These are phyloP conservation scores for Tenthredo distinguenda DNA, from an alignment of 2,888 invertebrate genomes.

Conservation along the genomic window DNA sequence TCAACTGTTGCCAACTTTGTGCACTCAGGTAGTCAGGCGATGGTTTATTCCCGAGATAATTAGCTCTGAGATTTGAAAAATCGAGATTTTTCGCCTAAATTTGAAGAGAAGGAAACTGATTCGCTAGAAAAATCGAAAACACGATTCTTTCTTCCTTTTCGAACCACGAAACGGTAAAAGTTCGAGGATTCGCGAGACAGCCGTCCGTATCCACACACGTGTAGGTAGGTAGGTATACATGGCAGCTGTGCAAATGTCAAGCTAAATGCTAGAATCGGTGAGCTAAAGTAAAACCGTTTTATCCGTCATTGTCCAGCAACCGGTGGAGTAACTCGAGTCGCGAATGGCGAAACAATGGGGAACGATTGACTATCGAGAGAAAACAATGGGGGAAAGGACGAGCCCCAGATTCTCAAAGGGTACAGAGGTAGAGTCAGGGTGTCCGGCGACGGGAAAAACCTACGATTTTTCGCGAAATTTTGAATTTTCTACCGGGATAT, in stretches of 20 bases:
- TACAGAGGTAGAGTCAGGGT: background rate
- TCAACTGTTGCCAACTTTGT: background rate
- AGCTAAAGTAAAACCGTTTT: background rate
- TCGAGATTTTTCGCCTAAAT: too few relatives aligned
- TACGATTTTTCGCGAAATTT: too few relatives aligned
- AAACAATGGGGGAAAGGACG: slow-evolving; percentile 10
- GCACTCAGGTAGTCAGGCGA: background rate
- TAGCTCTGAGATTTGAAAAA: too few relatives aligned
- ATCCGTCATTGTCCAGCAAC: background rate
- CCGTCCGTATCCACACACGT: background rate
- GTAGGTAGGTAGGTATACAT: background rate
- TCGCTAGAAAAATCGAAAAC: too few relatives aligned
- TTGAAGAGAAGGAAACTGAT: background rate
- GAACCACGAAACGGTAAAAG: background rate
- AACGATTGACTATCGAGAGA: slow-evolving; percentile 8
- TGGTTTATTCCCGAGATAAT: background rate
- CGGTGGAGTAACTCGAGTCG: background rate
- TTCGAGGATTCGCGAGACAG: background rate
- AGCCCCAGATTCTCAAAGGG: background rate
- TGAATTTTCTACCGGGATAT: too few relatives aligned
- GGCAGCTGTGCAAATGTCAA: background rate
- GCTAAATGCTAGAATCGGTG: slow-evolving; percentile 3
- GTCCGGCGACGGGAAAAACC: background rate
- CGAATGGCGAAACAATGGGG: slow-evolving; percentile 8
- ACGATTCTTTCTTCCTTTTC: too few relatives aligned